These are phyloP conservation scores for Gallinago jamesoni DNA, from an alignment of 2,113 vertebrate genomes.

Conservation along the genomic window DNA sequence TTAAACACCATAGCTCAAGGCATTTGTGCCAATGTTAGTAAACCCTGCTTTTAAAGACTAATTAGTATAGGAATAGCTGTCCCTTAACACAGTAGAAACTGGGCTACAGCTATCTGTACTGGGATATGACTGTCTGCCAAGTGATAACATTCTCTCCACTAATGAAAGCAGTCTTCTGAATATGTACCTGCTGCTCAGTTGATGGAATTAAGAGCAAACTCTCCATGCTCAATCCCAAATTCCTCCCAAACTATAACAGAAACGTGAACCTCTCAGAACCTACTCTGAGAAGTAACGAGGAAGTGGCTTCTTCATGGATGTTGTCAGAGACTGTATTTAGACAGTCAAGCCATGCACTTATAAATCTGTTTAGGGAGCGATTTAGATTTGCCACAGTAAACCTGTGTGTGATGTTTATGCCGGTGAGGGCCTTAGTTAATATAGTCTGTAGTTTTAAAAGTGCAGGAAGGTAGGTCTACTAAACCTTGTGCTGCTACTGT, in stretches of 20 bases:
- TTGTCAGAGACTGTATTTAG: neutral
- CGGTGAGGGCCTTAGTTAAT: neutral
- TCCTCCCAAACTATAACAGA: neutral
- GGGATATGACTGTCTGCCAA: neutral
- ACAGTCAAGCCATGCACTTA: neutral
- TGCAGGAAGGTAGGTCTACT: neutral
- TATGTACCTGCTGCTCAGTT: neutral
- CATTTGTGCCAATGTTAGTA: neutral
- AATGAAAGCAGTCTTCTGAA: neutral
- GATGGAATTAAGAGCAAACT: neutral
- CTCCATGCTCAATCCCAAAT: neutral
- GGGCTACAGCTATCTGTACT: neutral
- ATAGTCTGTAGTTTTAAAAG: neutral
- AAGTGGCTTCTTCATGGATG: neutral
- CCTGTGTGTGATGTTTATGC: neutral
- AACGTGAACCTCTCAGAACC: neutral
- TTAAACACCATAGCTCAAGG: neutral
- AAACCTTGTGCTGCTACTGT: neutral
- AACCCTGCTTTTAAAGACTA: neutral
- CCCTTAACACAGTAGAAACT: neutral
- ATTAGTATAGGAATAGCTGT: neutral
- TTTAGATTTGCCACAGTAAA: neutral
- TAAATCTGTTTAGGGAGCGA: neutral
- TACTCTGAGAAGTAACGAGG: neutral
- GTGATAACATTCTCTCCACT: neutral